Conservation (phyloP, 2,888 invertebrate genomes). For the Quadroppia sp. region DNA sequence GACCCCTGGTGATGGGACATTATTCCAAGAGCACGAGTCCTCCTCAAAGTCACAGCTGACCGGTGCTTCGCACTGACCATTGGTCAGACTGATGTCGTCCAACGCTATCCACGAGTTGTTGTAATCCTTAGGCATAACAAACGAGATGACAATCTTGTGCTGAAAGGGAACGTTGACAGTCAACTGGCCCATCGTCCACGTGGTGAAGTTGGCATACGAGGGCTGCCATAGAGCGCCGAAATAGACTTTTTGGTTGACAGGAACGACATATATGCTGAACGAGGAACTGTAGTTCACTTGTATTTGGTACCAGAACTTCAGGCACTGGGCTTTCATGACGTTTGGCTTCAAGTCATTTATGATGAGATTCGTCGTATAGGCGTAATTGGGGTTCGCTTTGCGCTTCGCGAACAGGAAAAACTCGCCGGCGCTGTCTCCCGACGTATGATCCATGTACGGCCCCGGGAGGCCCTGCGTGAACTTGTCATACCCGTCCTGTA, state of each 20-base stretch:
- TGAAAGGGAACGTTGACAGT: conserved; percentile 39
- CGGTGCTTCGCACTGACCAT: conserved; percentile 43
- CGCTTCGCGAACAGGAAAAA: conserved; percentile 35
- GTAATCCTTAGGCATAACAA: neutral
- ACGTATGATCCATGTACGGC: conserved; percentile 19
- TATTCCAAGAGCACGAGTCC: neutral
- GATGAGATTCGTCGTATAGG: conserved; percentile 43
- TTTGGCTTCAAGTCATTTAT: conserved; percentile 42
- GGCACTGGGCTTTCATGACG: conserved; percentile 35
- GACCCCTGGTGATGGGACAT: neutral
- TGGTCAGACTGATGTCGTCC: conserved; percentile 45
- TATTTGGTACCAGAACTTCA: conserved; percentile 52
- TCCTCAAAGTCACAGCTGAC: conserved; percentile 46
- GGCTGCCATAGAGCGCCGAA: conserved; percentile 43
- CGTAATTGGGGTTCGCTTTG: neutral
- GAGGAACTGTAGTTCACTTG: conserved; percentile 49
- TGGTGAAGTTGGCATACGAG: conserved; percentile 39
- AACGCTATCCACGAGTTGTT: conserved; percentile 41
- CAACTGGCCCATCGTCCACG: conserved; percentile 45
- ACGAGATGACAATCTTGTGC: conserved; percentile 44
- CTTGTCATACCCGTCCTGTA: neutral
- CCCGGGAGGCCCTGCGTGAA: neutral
- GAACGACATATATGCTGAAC: neutral
- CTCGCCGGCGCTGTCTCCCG: neutral
- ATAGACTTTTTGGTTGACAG: conserved; percentile 3